A percentile compares a stretch with the other conserved stretches of the same genome.
These are phyloP conservation scores for Chionomys nivalis DNA, from an alignment of 2,113 vertebrate genomes.

Conservation along the genomic window DNA sequence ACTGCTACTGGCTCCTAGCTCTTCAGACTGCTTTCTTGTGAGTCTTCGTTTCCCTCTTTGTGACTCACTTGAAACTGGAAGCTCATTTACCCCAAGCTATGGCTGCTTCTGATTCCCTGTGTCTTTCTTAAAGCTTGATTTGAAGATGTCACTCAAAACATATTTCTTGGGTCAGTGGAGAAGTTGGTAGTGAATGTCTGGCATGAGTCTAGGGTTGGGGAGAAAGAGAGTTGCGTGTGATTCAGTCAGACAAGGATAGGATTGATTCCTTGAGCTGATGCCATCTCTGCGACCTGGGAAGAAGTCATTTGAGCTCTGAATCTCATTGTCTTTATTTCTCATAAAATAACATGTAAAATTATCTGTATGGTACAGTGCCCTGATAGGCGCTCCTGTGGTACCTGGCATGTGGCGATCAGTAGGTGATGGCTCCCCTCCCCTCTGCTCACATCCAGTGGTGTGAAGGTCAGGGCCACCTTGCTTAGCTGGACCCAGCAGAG, in stretches of 20 bases:
- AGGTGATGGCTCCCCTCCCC: too few species aligned
- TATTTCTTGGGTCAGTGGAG: background rate
- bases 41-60: background rate
- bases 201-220: background rate
- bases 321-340: background rate
- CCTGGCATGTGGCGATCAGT: background rate
- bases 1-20: background rate
- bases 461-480: background rate
- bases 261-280: background rate
- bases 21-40: background rate
- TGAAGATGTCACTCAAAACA: background rate
- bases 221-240: background rate
- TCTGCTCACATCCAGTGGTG: background rate
- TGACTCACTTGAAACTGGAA: background rate
- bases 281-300: background rate
- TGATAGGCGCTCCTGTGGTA: rapidly evolving
- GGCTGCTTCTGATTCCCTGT: background rate
- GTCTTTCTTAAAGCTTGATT: background rate
- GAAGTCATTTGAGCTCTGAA: background rate
- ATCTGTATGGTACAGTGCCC: background rate
- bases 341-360: background rate
- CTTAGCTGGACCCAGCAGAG: background rate
- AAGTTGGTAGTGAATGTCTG: background rate
- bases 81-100: background rate
- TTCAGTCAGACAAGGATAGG: background rate